Percentiles rank a stretch among this genome's conserved stretches.
Conservation (phyloP, 2,113 vertebrate genomes). For the Paraplagusia blochii region DNA sequence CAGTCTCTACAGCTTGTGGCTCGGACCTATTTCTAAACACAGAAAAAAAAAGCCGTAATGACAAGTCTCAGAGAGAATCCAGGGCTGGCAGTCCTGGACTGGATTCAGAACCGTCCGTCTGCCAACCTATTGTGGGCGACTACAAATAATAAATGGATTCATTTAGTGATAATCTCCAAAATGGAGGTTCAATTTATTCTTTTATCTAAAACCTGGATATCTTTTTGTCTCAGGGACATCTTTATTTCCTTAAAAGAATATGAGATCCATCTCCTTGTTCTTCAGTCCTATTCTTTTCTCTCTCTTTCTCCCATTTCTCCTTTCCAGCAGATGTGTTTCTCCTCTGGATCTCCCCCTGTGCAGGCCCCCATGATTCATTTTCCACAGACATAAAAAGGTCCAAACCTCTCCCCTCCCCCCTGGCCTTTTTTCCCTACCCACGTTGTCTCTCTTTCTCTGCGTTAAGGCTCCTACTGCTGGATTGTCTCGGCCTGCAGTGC, state of each 20-base stretch:
- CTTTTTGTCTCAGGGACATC: neutral
- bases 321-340: conserved; percentile 74
- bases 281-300: neutral
- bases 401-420: conserved; percentile 38
- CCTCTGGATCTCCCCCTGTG: conserved; percentile 52
- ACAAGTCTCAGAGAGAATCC: conserved; percentile 53
- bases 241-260: neutral
- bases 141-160: conserved; percentile 61
- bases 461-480: conserved; percentile 55
- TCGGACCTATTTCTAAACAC: conserved; percentile 55
- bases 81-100: conserved; percentile 46
- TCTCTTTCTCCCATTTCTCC: conserved; percentile 20
- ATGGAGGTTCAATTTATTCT: conserved; percentile 12
- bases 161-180: conserved; percentile 59
- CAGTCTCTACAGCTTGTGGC: conserved; percentile 42
- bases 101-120: conserved; percentile 30
- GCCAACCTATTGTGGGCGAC: conserved; percentile 59
- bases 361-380: conserved; percentile 78
- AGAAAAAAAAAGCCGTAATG: conserved; percentile 62
- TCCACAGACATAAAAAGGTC: conserved; percentile 71
- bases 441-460: conserved; percentile 29
- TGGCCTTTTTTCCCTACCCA: conserved; percentile 11
- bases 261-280: neutral
- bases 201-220: neutral
- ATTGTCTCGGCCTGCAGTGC: conserved; percentile 48